These are phyloP conservation scores for Drosophila paracracens DNA, from an alignment of 2,888 invertebrate species.

Conservation along the genomic window DNA sequence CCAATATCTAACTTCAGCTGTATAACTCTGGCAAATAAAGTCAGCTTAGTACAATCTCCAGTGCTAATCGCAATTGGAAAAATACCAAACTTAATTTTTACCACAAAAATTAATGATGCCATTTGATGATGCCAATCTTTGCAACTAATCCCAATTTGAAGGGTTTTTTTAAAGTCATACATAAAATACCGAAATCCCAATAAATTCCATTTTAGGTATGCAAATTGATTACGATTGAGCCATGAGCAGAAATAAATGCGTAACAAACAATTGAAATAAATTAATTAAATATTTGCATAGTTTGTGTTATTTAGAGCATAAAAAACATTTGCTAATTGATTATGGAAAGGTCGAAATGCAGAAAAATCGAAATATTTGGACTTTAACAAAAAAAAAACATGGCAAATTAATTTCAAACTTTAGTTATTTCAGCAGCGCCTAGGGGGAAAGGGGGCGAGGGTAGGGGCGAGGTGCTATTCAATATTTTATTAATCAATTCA, in stretches of 20 bases:
- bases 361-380: conserved; percentile 3
- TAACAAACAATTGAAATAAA: background rate
- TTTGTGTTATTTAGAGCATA: background rate
- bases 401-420: conserved; percentile 3
- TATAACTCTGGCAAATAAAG: background rate
- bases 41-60: background rate
- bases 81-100: background rate
- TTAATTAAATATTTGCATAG: background rate
- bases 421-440: conserved; percentile 2
- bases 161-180: background rate
- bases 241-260: background rate
- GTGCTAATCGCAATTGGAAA: background rate
- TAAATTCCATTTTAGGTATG: background rate
- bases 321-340: background rate
- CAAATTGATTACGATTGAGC: background rate
- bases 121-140: background rate
- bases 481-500: conserved; percentile 74
- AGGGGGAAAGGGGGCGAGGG: background rate
- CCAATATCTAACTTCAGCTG: background rate
- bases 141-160: background rate
- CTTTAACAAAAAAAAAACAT: too few species aligned
- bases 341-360: conserved; percentile 1
- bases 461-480: background rate
- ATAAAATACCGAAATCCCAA: background rate
- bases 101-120: background rate